phyloP scores from a whole-genome alignment of 2,113 vertebrate species.

The Scortum barcoo region DNA sequence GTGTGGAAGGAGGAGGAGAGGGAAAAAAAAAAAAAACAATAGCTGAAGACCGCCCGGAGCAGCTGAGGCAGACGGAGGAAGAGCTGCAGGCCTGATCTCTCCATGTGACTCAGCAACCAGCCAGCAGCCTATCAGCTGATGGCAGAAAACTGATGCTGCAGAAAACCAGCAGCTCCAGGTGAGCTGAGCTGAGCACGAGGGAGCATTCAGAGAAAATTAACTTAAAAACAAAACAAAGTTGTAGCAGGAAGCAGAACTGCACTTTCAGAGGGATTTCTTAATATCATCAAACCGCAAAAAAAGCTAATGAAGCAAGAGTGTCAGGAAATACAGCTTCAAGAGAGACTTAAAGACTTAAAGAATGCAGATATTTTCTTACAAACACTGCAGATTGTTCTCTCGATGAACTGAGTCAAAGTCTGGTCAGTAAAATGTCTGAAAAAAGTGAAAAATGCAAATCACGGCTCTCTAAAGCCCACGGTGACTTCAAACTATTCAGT shows the following conservation, averaged over 20 bases:
- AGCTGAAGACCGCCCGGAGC: background rate
- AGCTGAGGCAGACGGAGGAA: background rate
- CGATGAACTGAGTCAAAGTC: background rate
- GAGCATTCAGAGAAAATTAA: background rate
- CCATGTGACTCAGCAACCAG: constrained; percentile 72
- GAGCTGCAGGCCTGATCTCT: constrained; percentile 25
- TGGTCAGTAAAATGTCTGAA: background rate
- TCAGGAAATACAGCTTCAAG: background rate
- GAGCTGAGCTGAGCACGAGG: constrained; percentile 3
- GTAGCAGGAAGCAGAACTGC: background rate
- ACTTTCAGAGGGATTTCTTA: background rate
- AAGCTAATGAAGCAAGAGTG: background rate
- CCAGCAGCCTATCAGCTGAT: constrained; percentile 69
- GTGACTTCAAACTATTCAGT: background rate
- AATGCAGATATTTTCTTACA: background rate
- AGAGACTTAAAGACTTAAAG: too few relatives aligned
- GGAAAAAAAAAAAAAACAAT: background rate
- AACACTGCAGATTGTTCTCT: background rate
- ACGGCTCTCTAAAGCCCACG: too few relatives aligned
- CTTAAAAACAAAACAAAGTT: background rate
- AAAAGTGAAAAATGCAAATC: too few relatives aligned
- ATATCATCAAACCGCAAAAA: background rate
- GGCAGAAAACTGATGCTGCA: constrained; percentile 40
- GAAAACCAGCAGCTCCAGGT: constrained; percentile 39
- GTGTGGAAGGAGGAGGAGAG: too few relatives aligned